Base-by-base conservation (phyloP, 2,113 vertebrate species). In the Orycteropus afer region DNA sequence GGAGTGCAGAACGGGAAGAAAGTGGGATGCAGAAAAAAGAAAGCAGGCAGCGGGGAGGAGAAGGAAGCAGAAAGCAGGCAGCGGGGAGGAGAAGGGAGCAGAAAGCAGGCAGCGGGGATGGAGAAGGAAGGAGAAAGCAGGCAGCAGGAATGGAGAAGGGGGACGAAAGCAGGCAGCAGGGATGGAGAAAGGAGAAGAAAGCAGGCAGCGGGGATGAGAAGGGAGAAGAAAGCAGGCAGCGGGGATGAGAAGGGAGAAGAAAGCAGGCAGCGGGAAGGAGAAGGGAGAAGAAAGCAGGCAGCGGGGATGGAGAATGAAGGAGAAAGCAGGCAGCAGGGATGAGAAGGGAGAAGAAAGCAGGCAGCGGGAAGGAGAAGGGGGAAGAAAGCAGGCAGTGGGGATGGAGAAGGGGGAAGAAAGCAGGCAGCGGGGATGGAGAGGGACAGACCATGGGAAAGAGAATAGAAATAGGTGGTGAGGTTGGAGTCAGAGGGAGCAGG, bases 361-460 rank as follows among this genome's bases (percentile, higher is more conserved):
- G 42, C 34, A 14, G 37, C 4, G 17, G 57, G 86, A 20, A 15
- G 4, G 53, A 22, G 13, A 42, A 63, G 13, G 34, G 18, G 40
- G 20, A 42, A 45, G 51, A 59, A 10, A 63, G 49, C 1, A 57
- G 77, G 47, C 5, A 7, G 53, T 12, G 8, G 53, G 74, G 65
- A n/a, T 14, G 47, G 18, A 23, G 74, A 34, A 20, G 37, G n/a
- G 6, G 5, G 67, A 34, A 61, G 78, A 45, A 37, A 17, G 34
- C 0, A 23, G 65, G 40, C 47, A 25, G 15, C 0, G 0, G 42
- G 22, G 71, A n/a, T 4, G n/a, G 47, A 22, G 47, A 67, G 4
- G 80, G 27, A 57, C 71, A 45, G 42, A 14, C 37, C 13, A 13
- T 2, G 0, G 45, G 34, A 42, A 42, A 32, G 25, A 42, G 4